Evolutionary conservation across 2,797 vertebrate species (phyloP).

Genomic region (Acropternis orthonyx): DNA sequence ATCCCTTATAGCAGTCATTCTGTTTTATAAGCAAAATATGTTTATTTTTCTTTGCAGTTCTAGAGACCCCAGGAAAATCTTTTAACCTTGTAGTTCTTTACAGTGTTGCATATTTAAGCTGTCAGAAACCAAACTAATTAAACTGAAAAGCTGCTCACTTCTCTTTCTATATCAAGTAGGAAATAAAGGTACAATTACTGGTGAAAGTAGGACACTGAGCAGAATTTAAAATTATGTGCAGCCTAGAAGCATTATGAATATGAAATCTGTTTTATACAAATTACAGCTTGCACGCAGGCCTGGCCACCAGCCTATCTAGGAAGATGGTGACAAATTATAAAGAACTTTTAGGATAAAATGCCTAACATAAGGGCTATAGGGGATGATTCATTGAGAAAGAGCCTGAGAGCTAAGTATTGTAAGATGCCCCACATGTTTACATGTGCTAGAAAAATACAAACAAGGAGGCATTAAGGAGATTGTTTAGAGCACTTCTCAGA

Average conservation of each 20-base stretch:
- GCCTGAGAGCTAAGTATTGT: neutral
- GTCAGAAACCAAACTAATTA: slow-evolving; percentile 51
- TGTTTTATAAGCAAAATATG: slow-evolving; percentile 5
- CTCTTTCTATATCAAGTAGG: neutral
- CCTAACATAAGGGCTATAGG: neutral
- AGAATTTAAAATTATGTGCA: slow-evolving; percentile 11
- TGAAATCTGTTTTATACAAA: slow-evolving; percentile 22
- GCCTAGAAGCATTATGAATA: slow-evolving; percentile 6
- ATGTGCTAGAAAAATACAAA: slow-evolving; percentile 19
- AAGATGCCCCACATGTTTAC: neutral
- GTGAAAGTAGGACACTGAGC: slow-evolving; percentile 20
- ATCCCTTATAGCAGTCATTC: neutral
- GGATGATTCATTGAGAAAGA: neutral
- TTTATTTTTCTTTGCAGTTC: slow-evolving; percentile 13
- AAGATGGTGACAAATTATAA: slow-evolving; percentile 6
- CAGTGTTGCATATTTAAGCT: neutral
- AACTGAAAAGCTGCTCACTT: slow-evolving; percentile 31
- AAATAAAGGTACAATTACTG: neutral
- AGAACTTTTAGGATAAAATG: neutral
- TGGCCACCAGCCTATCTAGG: neutral
- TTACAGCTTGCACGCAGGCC: neutral
- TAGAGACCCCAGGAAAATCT: slow-evolving; percentile 16
- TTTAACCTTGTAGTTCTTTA: slow-evolving; percentile 37
- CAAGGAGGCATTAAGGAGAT: neutral
- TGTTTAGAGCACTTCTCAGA: slow-evolving; percentile 1